Evolutionary conservation across 2,113 vertebrate species (phyloP).

Genomic region (Rhinogobius similis): DNA sequence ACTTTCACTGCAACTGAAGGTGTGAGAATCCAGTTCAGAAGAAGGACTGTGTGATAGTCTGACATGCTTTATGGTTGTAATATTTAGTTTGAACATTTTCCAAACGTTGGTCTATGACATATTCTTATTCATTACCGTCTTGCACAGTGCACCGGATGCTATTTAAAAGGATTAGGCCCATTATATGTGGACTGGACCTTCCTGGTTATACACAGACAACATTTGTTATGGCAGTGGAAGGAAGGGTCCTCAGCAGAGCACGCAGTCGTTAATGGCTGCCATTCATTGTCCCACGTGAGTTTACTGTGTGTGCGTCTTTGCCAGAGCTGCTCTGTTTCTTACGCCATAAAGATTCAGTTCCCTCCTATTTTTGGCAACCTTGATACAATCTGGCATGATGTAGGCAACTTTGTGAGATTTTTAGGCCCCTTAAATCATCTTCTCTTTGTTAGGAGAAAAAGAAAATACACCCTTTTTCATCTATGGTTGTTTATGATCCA

Average conservation of each 20-base stretch:
- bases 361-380: neutral
- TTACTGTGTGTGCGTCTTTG: conserved; percentile 9
- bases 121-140: neutral
- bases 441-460: too few relatives aligned
- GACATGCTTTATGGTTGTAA: neutral
- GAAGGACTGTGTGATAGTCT: neutral
- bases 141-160: neutral
- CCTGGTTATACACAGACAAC: conserved; percentile 1
- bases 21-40: neutral
- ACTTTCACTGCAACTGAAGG: too few relatives aligned
- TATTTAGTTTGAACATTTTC: neutral
- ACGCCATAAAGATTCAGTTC: neutral
- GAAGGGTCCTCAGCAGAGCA: conserved; percentile 1
- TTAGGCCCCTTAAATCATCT: too few relatives aligned
- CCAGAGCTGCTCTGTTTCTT: conserved; percentile 4
- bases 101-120: neutral
- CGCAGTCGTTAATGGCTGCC: neutral
- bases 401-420: neutral
- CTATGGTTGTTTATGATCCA: too few relatives aligned
- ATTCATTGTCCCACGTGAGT: neutral
- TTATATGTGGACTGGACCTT: neutral
- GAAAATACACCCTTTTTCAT: too few relatives aligned
- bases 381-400: neutral
- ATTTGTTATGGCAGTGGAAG: conserved; percentile 21
- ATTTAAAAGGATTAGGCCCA: neutral